Evolutionary conservation across 2,797 vertebrate genomes (phyloP), one percentile per base, ranked within the genome.

Genomic region (Pterois miles): DNA sequence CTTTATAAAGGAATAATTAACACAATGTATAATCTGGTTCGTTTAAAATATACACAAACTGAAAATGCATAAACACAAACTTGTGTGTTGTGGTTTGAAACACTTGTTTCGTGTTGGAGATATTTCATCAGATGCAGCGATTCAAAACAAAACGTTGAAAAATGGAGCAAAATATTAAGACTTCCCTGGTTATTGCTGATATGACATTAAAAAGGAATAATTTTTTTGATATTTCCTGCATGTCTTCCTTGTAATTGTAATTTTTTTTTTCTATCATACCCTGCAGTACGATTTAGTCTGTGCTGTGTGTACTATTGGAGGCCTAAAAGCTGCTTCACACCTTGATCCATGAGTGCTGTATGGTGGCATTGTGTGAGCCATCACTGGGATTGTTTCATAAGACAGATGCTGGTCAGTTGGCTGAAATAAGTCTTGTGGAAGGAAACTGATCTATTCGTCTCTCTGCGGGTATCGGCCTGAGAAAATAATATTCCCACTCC

Each of bases 401-500:
- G 59, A 34, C 2, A 46, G 57, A 56, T n/a, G 23, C 25, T 48
- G 48, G 4, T 75, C 46, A 12, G 6, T 63, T 71, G 65, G 29
- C 38, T 56, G 29, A 65, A 63, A 82, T 48, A 38, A 12, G 27
- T 57, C n/a, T 73, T 23, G 20, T 22, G 10, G 9, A 18, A 10
- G 11, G 29, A 65, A 50, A 56, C 18, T 6, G 2, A 64, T 67
- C 4, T 60, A 13, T 52, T 27, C 43, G 18, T 77, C 57, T 18
- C 23, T 60, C 23, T 74, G n/a, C 31, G 6, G 5, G 23, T 66
- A 63, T 54, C n/a, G 9, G 56, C 52, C 23, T 62, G 63, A 31
- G 27, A 73, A 80, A 72, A 80, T 34, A 53, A 80, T 43, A 75
- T 70, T 68, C 16, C 56, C 36, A 25, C 54, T 38, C 4, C 1